Percentiles rank a stretch among this genome's conserved stretches.
These are phyloP conservation scores for Bovichtus diacanthus DNA, from an alignment of 2,797 vertebrate genomes.

Conservation along the genomic window DNA sequence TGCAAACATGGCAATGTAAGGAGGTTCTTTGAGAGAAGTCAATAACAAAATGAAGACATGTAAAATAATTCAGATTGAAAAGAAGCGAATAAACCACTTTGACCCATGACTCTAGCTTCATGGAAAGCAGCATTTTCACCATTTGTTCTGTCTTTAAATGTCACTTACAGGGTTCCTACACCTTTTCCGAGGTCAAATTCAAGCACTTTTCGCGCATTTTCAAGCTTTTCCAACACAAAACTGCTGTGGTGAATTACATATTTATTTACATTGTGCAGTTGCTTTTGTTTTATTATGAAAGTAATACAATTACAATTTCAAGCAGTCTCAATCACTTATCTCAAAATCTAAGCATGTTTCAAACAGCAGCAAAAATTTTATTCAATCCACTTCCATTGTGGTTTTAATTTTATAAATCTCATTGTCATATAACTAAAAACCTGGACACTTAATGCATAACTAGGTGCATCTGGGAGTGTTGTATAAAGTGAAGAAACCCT, in stretches of 20 bases:
- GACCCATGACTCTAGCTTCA: neutral
- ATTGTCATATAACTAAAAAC: neutral
- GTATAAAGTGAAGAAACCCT: neutral
- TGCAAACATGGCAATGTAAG: neutral
- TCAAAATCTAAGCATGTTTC: too few species aligned
- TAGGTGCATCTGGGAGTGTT: neutral
- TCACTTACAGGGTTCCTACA: too few species aligned
- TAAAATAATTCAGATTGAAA: too few species aligned
- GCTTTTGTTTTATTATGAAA: too few species aligned
- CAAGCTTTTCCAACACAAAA: too few species aligned
- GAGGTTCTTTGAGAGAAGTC: neutral
- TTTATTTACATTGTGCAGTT: too few species aligned
- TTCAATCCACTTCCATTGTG: neutral
- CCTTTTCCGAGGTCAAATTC: too few species aligned
- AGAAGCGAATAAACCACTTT: neutral
- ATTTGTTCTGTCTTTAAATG: neutral
- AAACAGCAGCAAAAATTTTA: neutral
- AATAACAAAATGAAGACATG: neutral
- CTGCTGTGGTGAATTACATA: too few species aligned
- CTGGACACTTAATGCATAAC: neutral
- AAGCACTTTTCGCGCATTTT: too few species aligned
- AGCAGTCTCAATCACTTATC: too few species aligned
- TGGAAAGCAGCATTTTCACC: neutral
- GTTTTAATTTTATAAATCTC: neutral
- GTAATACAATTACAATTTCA: too few species aligned